Base-by-base conservation (phyloP, 2,797 vertebrate genomes). In the Caiman crocodilus region DNA sequence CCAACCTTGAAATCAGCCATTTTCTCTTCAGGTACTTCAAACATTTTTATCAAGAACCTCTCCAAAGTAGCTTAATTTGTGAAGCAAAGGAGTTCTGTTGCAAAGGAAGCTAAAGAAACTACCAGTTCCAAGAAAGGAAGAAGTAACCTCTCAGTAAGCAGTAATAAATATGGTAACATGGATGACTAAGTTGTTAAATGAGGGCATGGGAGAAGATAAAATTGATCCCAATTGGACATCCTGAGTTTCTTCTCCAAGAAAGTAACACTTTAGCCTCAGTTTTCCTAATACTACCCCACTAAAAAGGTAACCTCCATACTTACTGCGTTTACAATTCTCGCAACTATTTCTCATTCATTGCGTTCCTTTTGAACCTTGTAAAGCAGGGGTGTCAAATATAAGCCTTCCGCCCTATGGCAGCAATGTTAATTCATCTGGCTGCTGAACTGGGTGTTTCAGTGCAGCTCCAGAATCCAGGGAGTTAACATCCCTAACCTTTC, bases 221-320 rank as follows among this genome's bases (percentile, higher is more conserved):
- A 6, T 56, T 87, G 82, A 58, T 59, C 58, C 75, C 79, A 90
- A 87, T 15, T 82, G 59, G 79, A 50, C 42, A 35, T 35, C 28
- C 23, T 58, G n/a, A 88, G 26, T 94, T 95, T 92, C 58, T 30
- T 90, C 94, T 88, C 58, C 76, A 84, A 80, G 3, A 63, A 58
- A 76, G 93, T 80, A 64, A 86, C 81, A 25, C 84, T 89, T 75
- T 75, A 60, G 57, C 4, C 11, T 88, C 80, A 57, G 61, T 94
- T 94, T 85, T 83, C 82, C 35, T 73, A 21, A 50, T 25, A 21
- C 50, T 15, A 11, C 21, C 21, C 9, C 42, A 35, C 35, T 35
- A 50, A 50, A 71, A 42, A 42, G 32, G 67, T 13, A 25, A 23
- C 15, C 32, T 71, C 23, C 25, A 21, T 25, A 42, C 14, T 42